Base-by-base conservation (phyloP, 2,888 invertebrate genomes). In the Alentia gelatinosa region DNA sequence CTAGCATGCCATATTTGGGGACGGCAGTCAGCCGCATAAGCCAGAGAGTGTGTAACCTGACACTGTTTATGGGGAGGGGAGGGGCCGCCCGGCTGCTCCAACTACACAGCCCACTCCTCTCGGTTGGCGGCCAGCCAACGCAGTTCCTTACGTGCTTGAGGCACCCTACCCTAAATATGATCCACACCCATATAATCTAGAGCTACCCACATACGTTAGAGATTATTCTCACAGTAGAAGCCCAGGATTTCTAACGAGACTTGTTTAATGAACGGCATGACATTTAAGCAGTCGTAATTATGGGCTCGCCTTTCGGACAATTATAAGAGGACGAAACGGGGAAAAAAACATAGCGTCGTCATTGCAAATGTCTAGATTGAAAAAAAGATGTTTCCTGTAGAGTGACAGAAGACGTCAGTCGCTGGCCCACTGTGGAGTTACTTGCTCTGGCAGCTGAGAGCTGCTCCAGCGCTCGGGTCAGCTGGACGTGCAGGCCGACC, bases 1-100 rank as follows among this genome's bases (percentile, higher is more conserved):
- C 37, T 35, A 79, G 79, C 37, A 19, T 39, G 1, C 79, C 79
- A 37, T 79, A 79, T 79, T 37, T 79, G 79, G 79, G 79, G 79
- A 19, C 37, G 79, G 15, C 9, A 37, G 79, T 79, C 79, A 79
- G 79, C 79, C 79, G n/a, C 79, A 79, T 79, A 79, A 37, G 79
- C 39, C 37, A 35, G 79, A 1, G n/a, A 12, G 79, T 79, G 79
- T 79, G 79, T 79, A 79, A 79, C 79, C 79, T 23, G 79, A 79
- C 37, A 35, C 79, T 79, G 79, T 79, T 79, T 79, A 79, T 79
- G 79, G 79, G 79, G 79, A 79, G 79, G 79, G 79, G 68, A 68
- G 68, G 68, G 79, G 15, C 79, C 79, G 35, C 79, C 79, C 39
- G 37, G 7, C 35, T 4, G n/a, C 79, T 12, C 26, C 68, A 68